Evolutionary conservation across 1,140 invertebrate species (phyloP).

Genomic region (Trichonephila clavipes): DNA sequence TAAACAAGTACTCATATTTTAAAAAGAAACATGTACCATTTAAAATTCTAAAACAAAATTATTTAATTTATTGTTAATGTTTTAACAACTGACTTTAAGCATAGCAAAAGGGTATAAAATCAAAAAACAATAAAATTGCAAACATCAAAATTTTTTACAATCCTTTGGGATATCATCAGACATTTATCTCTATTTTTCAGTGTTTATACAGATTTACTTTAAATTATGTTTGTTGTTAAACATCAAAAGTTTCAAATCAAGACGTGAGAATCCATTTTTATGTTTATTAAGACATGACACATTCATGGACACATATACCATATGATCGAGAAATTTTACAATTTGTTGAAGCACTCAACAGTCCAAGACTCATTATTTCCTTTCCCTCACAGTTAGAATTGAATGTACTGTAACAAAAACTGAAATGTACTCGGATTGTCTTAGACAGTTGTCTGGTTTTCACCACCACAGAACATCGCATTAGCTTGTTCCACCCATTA

Average conservation of each 20-base stretch:
- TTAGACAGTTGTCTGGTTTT: background rate
- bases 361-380: background rate
- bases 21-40: no score
- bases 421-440: background rate
- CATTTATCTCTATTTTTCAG: background rate
- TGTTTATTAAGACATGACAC: background rate
- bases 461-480: background rate
- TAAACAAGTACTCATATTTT: no score
- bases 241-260: background rate
- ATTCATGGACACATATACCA: background rate
- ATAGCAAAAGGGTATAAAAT: background rate
- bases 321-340: background rate
- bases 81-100: no score
- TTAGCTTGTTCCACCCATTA: slow-evolving; percentile 67
- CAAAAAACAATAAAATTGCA: background rate
- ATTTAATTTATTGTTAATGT: no score
- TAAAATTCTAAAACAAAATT: no score
- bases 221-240: background rate
- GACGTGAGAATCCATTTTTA: background rate
- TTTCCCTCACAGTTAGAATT: background rate
- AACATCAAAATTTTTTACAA: no score
- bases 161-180: no score
- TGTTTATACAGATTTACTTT: background rate
- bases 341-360: slow-evolving; percentile 2
- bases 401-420: background rate